Evolutionary conservation across 2,888 invertebrate genomes (phyloP), one percentile per base, ranked within the genome.

Genomic region (Globia sparganii): DNA sequence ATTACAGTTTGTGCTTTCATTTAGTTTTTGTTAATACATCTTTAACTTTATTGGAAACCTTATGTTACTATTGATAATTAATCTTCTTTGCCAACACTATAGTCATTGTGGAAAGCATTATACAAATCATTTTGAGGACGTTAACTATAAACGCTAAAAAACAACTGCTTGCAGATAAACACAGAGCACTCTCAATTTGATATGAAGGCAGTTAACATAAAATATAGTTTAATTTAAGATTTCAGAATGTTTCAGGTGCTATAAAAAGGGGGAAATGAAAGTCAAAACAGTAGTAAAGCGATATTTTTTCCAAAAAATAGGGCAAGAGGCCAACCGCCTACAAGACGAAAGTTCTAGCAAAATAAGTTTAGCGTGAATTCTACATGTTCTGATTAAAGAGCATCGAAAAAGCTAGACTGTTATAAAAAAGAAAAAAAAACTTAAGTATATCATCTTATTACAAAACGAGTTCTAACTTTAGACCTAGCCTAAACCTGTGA

Each of bases 241-340:
- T 61, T 2, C 37, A 62, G 65, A 72, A 43, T 21, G 13, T 75
- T 82, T 73, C 64, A 72, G 66, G 64, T 80, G 78, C 46, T 77
- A 80, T 84, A 77, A 78, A 87, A 72, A 43, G 28, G 25, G 66
- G 28, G 58, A 61, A 83, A 72, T 71, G 13, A 77, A 75, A 75
- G 65, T 72, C 15, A 46, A 61, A 77, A 78, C 9, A 67, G 34
- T 25, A 62, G 15, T 37, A 59, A 69, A 46, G 25, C 28, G 68
- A 67, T 81, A 34, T 72, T 59, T 79, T 75, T 15, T 13, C 40
- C 21, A 49, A 71, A 68, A 85, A 77, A 65, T 81, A 74, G 87
- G 74, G 74, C 67, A 87, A 40, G 31, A 78, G 86, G 80, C 75
- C 79, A 81, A 75, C 61, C 80, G 62, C 86, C 81, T 81, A 84